A percentile compares a stretch with the other conserved stretches of the same genome.
These are phyloP conservation scores for Cantharis rufa DNA, from an alignment of 2,888 invertebrate genomes.

Conservation along the genomic window DNA sequence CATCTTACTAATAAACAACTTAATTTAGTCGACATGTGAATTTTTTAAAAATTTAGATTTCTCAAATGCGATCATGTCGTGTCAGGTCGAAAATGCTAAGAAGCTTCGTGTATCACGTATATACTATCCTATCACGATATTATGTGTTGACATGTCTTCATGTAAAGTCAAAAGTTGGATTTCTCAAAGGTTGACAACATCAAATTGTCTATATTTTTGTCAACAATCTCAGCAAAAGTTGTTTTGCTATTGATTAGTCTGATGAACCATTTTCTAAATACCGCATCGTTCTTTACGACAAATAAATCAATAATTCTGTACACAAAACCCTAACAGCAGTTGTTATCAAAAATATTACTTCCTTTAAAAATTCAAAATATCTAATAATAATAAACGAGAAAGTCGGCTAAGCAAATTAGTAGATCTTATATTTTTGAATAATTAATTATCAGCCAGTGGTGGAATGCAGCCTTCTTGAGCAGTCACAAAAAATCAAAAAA, in stretches of 20 bases:
- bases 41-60: neutral
- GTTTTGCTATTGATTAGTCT: neutral
- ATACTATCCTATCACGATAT: slow-evolving; percentile 49
- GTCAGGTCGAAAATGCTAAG: slow-evolving; percentile 25
- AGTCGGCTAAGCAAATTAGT: no score
- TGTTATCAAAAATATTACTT: neutral
- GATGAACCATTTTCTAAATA: neutral
- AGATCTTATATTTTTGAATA: no score
- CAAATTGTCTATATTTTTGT: slow-evolving; percentile 34
- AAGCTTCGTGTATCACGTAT: slow-evolving; percentile 32
- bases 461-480: no score
- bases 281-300: neutral
- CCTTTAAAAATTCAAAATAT: neutral
- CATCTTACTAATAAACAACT: slow-evolving; percentile 23
- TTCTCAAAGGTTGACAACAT: slow-evolving; percentile 52
- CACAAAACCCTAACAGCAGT: neutral
- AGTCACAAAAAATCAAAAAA: no score
- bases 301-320: neutral
- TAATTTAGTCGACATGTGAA: slow-evolving; percentile 14
- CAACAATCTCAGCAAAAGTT: neutral
- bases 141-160: slow-evolving; percentile 52
- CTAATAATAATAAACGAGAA: no score
- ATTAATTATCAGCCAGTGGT: no score
- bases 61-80: slow-evolving; percentile 10
- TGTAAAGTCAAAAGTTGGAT: slow-evolving; percentile 47